Evolutionary conservation across 2,888 invertebrate genomes (phyloP).

Genomic region (Andrena chrysosceles): DNA sequence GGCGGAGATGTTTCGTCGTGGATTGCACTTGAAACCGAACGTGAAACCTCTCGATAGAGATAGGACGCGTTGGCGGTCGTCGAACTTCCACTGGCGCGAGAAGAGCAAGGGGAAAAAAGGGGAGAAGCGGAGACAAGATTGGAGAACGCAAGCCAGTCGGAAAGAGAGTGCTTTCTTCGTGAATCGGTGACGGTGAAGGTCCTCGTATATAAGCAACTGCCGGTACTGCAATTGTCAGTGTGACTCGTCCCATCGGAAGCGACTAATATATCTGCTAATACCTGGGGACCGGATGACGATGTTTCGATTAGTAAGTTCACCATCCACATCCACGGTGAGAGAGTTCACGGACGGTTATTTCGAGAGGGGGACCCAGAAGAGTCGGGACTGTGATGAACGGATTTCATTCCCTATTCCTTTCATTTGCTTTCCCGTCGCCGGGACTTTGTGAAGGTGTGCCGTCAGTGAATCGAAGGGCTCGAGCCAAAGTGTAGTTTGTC

Average conservation of each 20-base stretch:
- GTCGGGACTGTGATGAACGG: not conserved
- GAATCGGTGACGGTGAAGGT: constrained; percentile 81
- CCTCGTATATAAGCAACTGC: constrained; percentile 81
- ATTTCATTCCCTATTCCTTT: not conserved
- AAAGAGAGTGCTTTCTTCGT: constrained; percentile 83
- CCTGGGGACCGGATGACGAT: constrained; percentile 54
- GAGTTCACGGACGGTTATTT: not conserved
- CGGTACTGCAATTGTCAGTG: constrained; percentile 81
- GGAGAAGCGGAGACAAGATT: constrained; percentile 74
- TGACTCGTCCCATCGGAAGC: constrained; percentile 66
- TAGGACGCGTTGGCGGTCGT: constrained; percentile 42
- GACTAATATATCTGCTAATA: constrained; percentile 35
- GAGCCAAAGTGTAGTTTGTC: not conserved
- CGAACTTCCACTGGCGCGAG: constrained; percentile 49
- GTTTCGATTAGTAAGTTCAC: constrained; percentile 75
- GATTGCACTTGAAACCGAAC: constrained; percentile 22
- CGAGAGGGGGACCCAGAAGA: constrained; percentile 3
- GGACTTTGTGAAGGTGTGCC: constrained; percentile 6
- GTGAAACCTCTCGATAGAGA: not conserved
- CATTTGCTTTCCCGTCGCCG: not conserved
- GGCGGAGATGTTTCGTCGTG: not conserved
- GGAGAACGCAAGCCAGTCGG: constrained; percentile 77
- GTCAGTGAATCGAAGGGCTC: not conserved
- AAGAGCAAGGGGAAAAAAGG: constrained; percentile 56
- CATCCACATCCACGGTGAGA: not conserved